A percentile compares a stretch with the other conserved stretches of the same genome.
phyloP scores from a whole-genome alignment of 2,113 vertebrate genomes.

The Rhodinocichla rosea region DNA sequence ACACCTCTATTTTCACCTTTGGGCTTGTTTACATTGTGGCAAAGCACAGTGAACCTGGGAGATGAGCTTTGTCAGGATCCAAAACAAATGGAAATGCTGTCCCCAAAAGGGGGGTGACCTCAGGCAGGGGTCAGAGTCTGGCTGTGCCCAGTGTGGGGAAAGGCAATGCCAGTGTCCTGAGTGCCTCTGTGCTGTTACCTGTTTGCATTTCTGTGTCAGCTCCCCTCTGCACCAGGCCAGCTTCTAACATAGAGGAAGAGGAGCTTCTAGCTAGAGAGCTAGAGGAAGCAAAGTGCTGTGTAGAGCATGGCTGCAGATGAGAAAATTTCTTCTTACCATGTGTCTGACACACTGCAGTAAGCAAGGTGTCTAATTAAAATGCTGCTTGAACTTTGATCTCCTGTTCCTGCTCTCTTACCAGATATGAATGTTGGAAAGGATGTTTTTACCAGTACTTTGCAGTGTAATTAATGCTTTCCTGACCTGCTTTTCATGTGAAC shows the following conservation, averaged over 20 bases:
- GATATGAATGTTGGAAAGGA: not conserved
- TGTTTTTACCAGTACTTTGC: not conserved
- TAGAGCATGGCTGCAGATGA: not conserved
- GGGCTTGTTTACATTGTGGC: not conserved
- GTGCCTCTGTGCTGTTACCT: rapidly evolving
- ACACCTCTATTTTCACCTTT: not conserved
- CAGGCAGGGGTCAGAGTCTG: not conserved
- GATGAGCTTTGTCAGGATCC: not conserved
- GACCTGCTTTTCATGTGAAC: not conserved
- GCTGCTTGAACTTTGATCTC: not conserved
- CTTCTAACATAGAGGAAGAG: rapidly evolving
- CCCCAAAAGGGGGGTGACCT: not conserved
- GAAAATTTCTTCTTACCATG: not conserved
- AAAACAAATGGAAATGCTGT: not conserved
- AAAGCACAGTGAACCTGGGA: not conserved
- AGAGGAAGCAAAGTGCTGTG: not conserved
- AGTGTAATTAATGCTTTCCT: not conserved
- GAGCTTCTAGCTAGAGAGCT: too few relatives aligned
- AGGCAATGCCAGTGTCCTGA: rapidly evolving
- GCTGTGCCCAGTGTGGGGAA: not conserved
- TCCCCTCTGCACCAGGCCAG: not conserved
- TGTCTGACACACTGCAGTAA: not conserved
- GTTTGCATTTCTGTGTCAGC: not conserved
- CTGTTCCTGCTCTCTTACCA: not conserved
- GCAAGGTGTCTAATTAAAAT: not conserved